phyloP scores from a whole-genome alignment of 2,113 vertebrate genomes.

The Neogale vison region DNA sequence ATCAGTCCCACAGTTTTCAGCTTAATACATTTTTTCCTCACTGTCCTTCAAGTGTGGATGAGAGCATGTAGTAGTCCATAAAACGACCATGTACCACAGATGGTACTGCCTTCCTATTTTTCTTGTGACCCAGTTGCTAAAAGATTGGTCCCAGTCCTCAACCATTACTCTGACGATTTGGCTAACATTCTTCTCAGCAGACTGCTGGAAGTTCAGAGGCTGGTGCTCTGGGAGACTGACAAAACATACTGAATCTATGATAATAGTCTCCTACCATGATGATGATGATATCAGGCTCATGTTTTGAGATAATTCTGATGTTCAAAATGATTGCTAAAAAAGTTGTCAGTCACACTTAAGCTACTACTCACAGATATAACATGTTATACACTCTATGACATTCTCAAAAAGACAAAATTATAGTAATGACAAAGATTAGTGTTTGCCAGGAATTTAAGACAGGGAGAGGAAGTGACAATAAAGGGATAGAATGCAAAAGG shows the following conservation, averaged over 20 bases:
- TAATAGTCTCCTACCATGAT: neutral
- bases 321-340: neutral
- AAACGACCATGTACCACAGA: neutral
- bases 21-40: neutral
- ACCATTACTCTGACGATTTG: neutral
- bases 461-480: neutral
- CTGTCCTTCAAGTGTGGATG: neutral
- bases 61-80: neutral
- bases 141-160: neutral
- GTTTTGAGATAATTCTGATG: neutral
- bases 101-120: neutral
- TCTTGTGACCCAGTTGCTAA: neutral
- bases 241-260: neutral
- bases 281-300: neutral
- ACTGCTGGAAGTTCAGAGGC: neutral
- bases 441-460: neutral
- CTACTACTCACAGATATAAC: neutral
- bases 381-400: neutral
- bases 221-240: neutral
- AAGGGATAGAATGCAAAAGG: neutral
- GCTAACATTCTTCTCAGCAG: neutral
- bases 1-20: neutral
- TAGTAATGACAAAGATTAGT: neutral
- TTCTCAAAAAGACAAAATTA: constrained; percentile 18
- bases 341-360: neutral